phyloP scores from a whole-genome alignment of 1,140 invertebrate species.

The Cryptotermes secundus region DNA sequence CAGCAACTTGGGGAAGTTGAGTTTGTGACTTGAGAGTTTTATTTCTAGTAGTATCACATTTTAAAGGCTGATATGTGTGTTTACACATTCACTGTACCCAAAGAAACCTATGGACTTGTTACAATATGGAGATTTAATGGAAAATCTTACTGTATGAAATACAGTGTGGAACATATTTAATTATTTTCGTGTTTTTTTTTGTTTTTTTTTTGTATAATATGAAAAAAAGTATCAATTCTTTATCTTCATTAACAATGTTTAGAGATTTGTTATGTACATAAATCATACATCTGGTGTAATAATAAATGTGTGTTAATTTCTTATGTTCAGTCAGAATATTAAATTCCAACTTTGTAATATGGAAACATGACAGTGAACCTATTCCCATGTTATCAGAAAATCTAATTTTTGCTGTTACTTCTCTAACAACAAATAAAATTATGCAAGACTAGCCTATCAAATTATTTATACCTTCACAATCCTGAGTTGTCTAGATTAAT shows the following conservation, averaged over 20 bases:
- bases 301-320: conserved; percentile 15
- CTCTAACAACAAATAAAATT: not conserved
- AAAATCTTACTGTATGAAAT: not conserved
- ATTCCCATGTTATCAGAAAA: not conserved
- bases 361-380: not conserved
- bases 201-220: not conserved
- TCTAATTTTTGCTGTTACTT: not conserved
- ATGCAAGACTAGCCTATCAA: not conserved
- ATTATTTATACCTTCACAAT: not conserved
- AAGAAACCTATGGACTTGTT: not conserved
- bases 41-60: not conserved
- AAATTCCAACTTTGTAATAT: conserved; percentile 1
- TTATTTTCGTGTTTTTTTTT: not conserved
- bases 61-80: not conserved
- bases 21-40: not conserved
- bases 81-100: not conserved
- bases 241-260: not conserved
- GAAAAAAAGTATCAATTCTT: not conserved
- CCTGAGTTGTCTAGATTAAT: not conserved
- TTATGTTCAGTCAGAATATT: not conserved
- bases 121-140: not conserved
- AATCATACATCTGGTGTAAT: not conserved
- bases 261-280: not conserved
- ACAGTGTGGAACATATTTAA: not conserved
- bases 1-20: not conserved